phyloP scores from a whole-genome alignment of 1,140 invertebrate genomes.

The Aphis gossypii region DNA sequence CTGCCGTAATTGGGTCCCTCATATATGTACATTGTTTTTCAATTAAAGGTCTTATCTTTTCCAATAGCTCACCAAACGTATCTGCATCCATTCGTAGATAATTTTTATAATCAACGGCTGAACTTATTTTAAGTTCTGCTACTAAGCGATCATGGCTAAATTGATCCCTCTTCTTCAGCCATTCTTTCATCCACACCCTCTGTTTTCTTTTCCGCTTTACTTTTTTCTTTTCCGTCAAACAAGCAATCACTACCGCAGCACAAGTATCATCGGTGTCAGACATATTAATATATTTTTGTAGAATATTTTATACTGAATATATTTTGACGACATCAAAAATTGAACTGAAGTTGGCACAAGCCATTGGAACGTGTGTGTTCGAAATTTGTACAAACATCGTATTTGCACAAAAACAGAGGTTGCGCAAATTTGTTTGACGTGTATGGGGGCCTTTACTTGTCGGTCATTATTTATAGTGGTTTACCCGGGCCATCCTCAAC shows the following conservation, averaged over 20 bases:
- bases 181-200: background rate
- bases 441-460: background rate
- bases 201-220: slow-evolving; percentile 29
- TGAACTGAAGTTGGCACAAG: background rate
- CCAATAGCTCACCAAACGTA: background rate
- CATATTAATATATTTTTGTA: background rate
- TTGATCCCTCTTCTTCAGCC: background rate
- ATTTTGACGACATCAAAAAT: background rate
- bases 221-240: slow-evolving; percentile 24
- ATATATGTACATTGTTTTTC: background rate
- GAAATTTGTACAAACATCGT: background rate
- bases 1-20: slow-evolving; percentile 22
- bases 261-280: slow-evolving; percentile 21
- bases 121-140: slow-evolving; percentile 17
- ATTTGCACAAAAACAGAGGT: background rate
- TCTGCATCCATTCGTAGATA: slow-evolving; percentile 27
- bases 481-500: background rate
- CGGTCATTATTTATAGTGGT: background rate
- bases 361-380: background rate
- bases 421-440: slow-evolving; percentile 16
- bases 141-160: slow-evolving; percentile 2
- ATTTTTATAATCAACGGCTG: slow-evolving; percentile 10
- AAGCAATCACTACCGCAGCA: background rate
- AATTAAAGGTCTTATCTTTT: slow-evolving; percentile 55
- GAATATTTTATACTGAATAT: background rate